Conservation (phyloP, 2,113 vertebrate genomes). For the Carassius gibelio region DNA sequence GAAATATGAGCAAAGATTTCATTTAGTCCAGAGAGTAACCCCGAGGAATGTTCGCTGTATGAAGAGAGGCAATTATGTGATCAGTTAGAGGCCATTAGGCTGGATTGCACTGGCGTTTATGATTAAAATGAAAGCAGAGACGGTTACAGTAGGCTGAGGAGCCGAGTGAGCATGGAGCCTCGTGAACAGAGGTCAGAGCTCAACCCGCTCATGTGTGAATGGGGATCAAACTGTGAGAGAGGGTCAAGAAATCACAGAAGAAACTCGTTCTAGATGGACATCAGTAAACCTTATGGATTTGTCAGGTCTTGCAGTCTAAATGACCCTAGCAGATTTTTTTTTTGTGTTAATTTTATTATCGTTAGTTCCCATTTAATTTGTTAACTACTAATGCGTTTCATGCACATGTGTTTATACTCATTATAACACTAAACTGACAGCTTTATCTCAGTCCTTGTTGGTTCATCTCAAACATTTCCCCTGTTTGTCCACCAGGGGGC, state of each 20-base stretch:
- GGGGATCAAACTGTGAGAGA: neutral
- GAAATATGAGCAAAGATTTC: conserved; percentile 60
- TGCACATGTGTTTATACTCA: conserved; percentile 9
- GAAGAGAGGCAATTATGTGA: conserved; percentile 67
- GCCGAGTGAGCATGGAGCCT: conserved; percentile 50
- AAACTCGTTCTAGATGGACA: conserved; percentile 8
- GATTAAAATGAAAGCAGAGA: conserved; percentile 62
- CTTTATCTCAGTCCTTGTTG: neutral
- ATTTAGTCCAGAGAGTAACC: conserved; percentile 69
- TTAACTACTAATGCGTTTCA: neutral
- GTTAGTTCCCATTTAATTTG: neutral
- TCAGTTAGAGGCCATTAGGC: conserved; percentile 67
- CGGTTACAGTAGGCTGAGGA: conserved; percentile 60
- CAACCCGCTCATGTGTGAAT: conserved; percentile 15
- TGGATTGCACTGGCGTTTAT: conserved; percentile 61
- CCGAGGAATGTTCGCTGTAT: conserved; percentile 65
- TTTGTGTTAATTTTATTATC: neutral
- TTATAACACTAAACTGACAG: neutral
- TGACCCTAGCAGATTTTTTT: neutral
- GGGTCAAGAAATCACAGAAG: neutral
- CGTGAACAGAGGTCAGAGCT: conserved; percentile 41
- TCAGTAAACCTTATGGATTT: conserved; percentile 13
- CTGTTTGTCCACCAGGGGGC: conserved; percentile 80
- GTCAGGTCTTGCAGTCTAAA: neutral
- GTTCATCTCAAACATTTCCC: neutral